A percentile compares a stretch with the other conserved stretches of the same genome.
These are phyloP conservation scores for Lycocerus yunnanus DNA, from an alignment of 2,888 invertebrate genomes.

Conservation along the genomic window DNA sequence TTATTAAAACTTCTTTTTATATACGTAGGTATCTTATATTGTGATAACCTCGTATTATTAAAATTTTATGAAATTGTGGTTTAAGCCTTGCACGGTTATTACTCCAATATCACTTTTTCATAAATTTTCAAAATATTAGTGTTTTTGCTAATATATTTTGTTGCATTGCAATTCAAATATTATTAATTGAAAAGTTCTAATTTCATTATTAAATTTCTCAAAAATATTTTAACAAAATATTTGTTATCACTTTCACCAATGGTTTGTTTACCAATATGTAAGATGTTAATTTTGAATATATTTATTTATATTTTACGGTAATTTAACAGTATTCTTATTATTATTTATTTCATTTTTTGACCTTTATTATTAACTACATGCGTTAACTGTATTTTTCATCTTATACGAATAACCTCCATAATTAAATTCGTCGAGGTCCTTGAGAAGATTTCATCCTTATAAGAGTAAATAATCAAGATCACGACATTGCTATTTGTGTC, in stretches of 20 bases:
- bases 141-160: neutral
- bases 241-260: neutral
- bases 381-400: neutral
- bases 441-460: conserved; percentile 13
- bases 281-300: neutral
- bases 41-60: neutral
- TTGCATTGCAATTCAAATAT: neutral
- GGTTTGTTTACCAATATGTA: neutral
- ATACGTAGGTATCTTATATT: neutral
- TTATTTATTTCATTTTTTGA: neutral
- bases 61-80: neutral
- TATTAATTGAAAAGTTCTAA: neutral
- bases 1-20: neutral
- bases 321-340: neutral
- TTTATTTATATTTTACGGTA: neutral
- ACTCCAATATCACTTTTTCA: neutral
- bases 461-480: conserved; percentile 7
- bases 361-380: neutral
- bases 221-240: no score
- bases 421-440: conserved; percentile 6
- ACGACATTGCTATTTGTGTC: neutral
- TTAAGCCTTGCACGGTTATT: neutral
- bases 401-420: neutral
- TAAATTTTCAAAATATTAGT: neutral
- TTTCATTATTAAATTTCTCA: neutral